phyloP scores from a whole-genome alignment of 2,888 invertebrate genomes.

The Megaustenia siamemsis region DNA sequence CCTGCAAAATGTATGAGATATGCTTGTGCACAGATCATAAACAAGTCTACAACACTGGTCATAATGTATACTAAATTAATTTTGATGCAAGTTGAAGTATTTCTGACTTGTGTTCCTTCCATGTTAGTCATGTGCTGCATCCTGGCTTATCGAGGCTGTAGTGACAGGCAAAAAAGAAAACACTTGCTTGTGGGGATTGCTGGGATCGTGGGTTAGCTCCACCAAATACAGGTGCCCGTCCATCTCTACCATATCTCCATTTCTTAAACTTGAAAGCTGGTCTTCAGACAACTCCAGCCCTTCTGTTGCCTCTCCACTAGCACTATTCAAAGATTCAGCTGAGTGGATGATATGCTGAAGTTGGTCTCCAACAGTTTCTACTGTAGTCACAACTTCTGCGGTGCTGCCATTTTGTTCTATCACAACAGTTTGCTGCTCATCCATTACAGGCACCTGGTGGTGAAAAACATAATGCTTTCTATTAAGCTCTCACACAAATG shows the following conservation, averaged over 20 bases:
- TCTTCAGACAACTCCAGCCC: slow-evolving; percentile 70
- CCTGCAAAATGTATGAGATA: no score
- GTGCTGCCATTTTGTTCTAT: slow-evolving; percentile 28
- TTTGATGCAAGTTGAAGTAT: neutral
- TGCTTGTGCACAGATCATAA: no score
- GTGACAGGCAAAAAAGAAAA: slow-evolving; percentile 50
- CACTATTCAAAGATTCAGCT: neutral
- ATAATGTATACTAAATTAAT: no score
- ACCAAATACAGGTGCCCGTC: slow-evolving; percentile 78
- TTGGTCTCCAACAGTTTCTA: slow-evolving; percentile 12
- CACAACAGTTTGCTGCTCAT: slow-evolving; percentile 46
- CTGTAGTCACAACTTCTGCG: slow-evolving; percentile 42
- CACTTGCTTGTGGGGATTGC: slow-evolving; percentile 48
- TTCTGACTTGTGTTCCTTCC: neutral
- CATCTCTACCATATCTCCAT: slow-evolving; percentile 78
- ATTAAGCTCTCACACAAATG: no score
- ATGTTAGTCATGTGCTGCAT: slow-evolving; percentile 4
- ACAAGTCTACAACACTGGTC: no score
- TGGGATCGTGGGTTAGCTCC: slow-evolving; percentile 42
- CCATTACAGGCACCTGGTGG: slow-evolving; percentile 25
- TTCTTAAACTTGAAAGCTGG: slow-evolving; percentile 72
- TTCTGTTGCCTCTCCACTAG: slow-evolving; percentile 40
- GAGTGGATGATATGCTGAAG: slow-evolving; percentile 38
- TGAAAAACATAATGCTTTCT: no score
- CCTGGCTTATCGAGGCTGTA: neutral